Base-by-base conservation (phyloP, 2,797 vertebrate genomes). In the Hypotaenidia philippensis region DNA sequence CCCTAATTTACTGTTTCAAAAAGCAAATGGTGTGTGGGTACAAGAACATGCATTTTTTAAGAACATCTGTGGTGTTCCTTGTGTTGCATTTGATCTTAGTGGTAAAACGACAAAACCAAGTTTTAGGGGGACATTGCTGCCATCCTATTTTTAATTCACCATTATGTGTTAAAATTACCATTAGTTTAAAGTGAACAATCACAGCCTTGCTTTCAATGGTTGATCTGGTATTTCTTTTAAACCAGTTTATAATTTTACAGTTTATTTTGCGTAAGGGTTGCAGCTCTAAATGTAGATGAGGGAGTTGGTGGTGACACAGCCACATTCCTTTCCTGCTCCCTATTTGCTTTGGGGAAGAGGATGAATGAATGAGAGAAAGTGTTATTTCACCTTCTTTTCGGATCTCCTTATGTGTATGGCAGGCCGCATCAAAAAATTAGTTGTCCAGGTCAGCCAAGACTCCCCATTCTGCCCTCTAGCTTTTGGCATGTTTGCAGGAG, bases 1-100 rank as follows among this genome's bases (percentile, higher is more conserved):
- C 94, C 86, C 93, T 97, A 97, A 98, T 97, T 97, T 96, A 94
- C 53, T 95, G 94, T 97, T 97, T 97, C 93, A 97, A 97, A 97
- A 96, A 96, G 97, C 74, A 96, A 97, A 97, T 94, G 94, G 85
- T 95, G 87, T 98, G 95, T 97, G 96, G 96, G 92, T 94, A 94
- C 94, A 96, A 96, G 96, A 97, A 96, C 95, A 96, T 94, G 90
- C 91, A 91, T 97, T 97, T 97, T 94, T 96, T 7, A 76, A 94
- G 97, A 97, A 95, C 91, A 77, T 96, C 93, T 96, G 93, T 94
- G 94, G 94, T 93, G 83, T 95, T 97, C 96, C 87, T 94, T 96
- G 69, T 83, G 76, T 97, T 96, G 83, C 93, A 92, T 97, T 97
- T 97, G 95, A 97, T 98, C 96, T 87, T 89, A 70, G 90, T 80